phyloP scores from a whole-genome alignment of 2,888 invertebrate species.

The Platycheirus albimanus region DNA sequence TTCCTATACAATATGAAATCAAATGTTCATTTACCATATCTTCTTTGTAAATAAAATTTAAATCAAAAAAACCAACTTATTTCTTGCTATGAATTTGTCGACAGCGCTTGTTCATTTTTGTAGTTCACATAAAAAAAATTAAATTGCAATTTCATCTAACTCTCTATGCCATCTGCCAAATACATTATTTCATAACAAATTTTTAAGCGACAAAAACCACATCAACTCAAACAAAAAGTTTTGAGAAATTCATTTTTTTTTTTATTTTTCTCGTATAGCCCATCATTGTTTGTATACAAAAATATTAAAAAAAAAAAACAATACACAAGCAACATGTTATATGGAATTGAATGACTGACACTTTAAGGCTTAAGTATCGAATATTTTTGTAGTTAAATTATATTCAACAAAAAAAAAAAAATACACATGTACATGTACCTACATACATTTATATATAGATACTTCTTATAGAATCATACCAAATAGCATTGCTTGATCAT shows the following conservation, averaged over 20 bases:
- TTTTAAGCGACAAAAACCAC: slow-evolving; percentile 30
- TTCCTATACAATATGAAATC: too few species aligned
- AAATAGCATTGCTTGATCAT: slow-evolving; percentile 68
- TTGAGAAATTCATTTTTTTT: neutral
- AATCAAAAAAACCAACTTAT: too few species aligned
- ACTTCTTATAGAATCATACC: slow-evolving; percentile 9
- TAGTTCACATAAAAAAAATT: slow-evolving; percentile 9
- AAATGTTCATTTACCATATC: too few species aligned
- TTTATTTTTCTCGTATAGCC: neutral
- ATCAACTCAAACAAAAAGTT: slow-evolving; percentile 19
- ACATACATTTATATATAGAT: slow-evolving; percentile 31
- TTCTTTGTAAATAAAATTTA: too few species aligned
- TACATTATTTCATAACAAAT: slow-evolving; percentile 24
- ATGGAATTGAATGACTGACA: slow-evolving; percentile 82
- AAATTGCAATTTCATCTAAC: slow-evolving; percentile 19
- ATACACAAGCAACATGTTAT: slow-evolving; percentile 35
- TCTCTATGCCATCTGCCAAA: slow-evolving; percentile 56
- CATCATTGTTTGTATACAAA: slow-evolving; percentile 10
- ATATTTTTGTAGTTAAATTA: slow-evolving; percentile 46
- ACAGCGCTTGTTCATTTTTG: slow-evolving; percentile 56
- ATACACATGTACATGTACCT: slow-evolving; percentile 47
- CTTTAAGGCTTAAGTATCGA: slow-evolving; percentile 78
- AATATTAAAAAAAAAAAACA: neutral
- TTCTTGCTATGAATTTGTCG: slow-evolving; percentile 66
- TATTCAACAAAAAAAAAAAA: slow-evolving; percentile 12